Conservation (phyloP, 2,888 invertebrate species). For the Melangyna quadrimaculata region DNA sequence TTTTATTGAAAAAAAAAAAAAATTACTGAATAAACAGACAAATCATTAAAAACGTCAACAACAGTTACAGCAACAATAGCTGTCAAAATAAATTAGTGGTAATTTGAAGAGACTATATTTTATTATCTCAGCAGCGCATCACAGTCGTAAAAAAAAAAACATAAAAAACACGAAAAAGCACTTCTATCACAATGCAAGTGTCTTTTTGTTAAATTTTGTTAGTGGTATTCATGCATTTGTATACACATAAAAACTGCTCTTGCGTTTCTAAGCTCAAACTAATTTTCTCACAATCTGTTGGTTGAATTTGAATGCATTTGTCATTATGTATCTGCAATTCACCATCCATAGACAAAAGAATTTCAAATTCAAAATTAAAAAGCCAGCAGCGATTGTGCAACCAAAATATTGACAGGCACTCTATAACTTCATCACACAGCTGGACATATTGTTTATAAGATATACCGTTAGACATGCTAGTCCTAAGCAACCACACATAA, state of each 20-base stretch:
- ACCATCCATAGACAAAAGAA: constrained; percentile 54
- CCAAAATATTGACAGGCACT: constrained; percentile 42
- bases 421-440: constrained; percentile 58
- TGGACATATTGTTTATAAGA: constrained; percentile 20
- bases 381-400: constrained; percentile 46
- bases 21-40: background rate
- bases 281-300: constrained; percentile 15
- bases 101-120: constrained; percentile 10
- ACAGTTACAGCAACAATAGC: background rate
- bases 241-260: background rate
- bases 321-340: constrained; percentile 6
- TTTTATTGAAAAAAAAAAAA: constrained; percentile 14
- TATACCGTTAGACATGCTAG: constrained; percentile 50
- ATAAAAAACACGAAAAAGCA: constrained; percentile 46
- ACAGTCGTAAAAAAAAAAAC: constrained; percentile 14
- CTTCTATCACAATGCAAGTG: constrained; percentile 16
- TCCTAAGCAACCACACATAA: constrained; percentile 21
- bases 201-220: constrained; percentile 11
- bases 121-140: constrained; percentile 25
- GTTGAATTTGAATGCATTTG: constrained; percentile 17
- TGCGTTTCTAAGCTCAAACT: background rate
- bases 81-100: constrained; percentile 31
- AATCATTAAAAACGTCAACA: background rate
- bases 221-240: background rate
- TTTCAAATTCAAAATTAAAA: constrained; percentile 58